Base-by-base conservation (phyloP, 2,113 vertebrate species). In the Pomatostomus ruficeps region DNA sequence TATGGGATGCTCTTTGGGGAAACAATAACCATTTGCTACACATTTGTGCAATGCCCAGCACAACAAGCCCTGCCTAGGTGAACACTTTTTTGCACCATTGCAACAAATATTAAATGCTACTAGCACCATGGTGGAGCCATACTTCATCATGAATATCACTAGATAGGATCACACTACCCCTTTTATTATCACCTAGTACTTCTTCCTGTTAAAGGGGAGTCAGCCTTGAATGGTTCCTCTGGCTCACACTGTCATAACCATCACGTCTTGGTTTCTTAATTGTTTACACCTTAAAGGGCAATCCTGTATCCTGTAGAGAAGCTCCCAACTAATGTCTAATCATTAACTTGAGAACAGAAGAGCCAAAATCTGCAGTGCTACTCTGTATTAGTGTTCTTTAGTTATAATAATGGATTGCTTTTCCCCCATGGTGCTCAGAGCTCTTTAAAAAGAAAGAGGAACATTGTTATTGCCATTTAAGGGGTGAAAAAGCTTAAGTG, bases 1-100 rank as follows among this genome's bases (percentile, higher is more conserved):
- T 45, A 9, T 0, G 0, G 72, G 48, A 40, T 48, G 36, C 20
- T 71, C 20, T 75, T 33, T 38, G 18, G 36, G 43, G 20, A 62
- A 85, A 26, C 1, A 16, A 35, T 10, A 59, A 38, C 21, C 33
- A 6, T 70, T 87, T 79, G 19, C 35, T 48, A 23, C 8, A 21
- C 14, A 6, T 59, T 55, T 58, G 28, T 67, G 66, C 35, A 77
- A 42, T 31, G 20, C 20, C 33, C 14, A 26, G 31, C 58, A 28
- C 2, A 2, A 43, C 26, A 79, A 40, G 23, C 51, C 42, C 42
- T 71, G 29, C 33, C n/a, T n/a, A 25, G 28, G 36, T 52, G 21
- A 52, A 54, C 23, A 20, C 23, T 59, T 54, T 42, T 38, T 33
- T 15, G 28, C 45, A 78, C 7, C 14, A 36, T 9, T 81, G 22